A percentile compares a stretch with the other conserved stretches of the same genome.
Conservation (phyloP, 1,140 invertebrate species). For the Artemia franciscana region DNA sequence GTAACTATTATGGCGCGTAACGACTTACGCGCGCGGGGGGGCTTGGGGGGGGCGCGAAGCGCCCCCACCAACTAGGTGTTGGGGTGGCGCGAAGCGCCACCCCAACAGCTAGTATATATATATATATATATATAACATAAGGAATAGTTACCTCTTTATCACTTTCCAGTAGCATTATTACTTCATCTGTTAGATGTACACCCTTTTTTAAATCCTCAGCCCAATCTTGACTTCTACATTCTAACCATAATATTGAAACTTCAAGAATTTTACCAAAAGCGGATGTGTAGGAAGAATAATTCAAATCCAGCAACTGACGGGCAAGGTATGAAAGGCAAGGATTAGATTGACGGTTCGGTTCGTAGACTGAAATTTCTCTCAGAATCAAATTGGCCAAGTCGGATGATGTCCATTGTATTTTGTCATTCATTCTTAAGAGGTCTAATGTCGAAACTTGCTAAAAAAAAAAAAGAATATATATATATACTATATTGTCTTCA, state of each 20-base stretch:
- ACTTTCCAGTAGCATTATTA: background rate
- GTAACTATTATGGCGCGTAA: too few relatives aligned
- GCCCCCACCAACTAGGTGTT: too few relatives aligned
- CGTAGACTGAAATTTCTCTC: background rate
- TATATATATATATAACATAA: too few relatives aligned
- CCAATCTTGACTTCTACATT: background rate
- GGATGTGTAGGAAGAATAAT: background rate
- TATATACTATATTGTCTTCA: too few relatives aligned
- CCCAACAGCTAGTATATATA: too few relatives aligned
- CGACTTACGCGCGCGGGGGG: too few relatives aligned
- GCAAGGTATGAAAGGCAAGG: background rate
- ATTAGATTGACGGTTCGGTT: background rate
- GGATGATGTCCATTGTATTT: background rate
- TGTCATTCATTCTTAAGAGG: background rate
- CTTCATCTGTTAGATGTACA: background rate
- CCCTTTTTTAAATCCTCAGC: background rate
- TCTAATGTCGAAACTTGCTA: too few relatives aligned
- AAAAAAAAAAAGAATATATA: too few relatives aligned
- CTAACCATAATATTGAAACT: background rate
- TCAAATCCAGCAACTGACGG: background rate
- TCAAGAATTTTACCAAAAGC: background rate
- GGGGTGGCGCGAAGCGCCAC: too few relatives aligned
- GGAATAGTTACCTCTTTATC: too few relatives aligned
- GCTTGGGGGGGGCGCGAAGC: too few relatives aligned
- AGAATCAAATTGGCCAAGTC: background rate